Base-by-base conservation (phyloP, 2,888 invertebrate species). In the Drosophila maculinotata region DNA sequence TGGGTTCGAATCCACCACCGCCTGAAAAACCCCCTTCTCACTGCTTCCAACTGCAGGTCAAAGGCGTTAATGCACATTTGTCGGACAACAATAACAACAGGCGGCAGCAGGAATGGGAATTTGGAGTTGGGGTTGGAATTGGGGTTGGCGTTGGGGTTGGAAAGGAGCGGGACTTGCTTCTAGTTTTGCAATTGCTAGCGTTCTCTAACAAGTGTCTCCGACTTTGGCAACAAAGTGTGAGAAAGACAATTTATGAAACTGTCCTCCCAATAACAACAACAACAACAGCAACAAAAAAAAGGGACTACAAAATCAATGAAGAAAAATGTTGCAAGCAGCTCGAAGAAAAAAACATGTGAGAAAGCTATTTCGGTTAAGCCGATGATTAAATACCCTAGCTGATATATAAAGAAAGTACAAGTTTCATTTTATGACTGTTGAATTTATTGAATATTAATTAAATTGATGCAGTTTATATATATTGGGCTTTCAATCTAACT, bases 11-110 rank as follows among this genome's bases (percentile, higher is more conserved):
- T 56, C 64, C 36, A 64, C 64, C 54, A 56, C 63, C 41, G 31
- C 38, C 44, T 30, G 23, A 38, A 42, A 31, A 51, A 39, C 35
- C 33, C 41, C 41, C 31, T 17, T 25, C 30, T 30, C 41, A 35
- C 53, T 9, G 51, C 48, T 56, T 41, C 64, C 60, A 66, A 52
- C 66, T 84, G 84, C 84, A 80, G 81, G 87, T 87, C 87, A 79
- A 82, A 87, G 87, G 83, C 83, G 87, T 85, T 87, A 84, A 84
- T 87, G 87, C 83, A 84, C 85, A 83, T 83, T 83, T 83, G 83
- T 87, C 76, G 44, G 15, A 36, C 44, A 53, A 47, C 62, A 63
- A 56, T 48, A 59, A 54, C 51, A 67, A 53, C 28, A 31, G 28
- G 10, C 42, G 28, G 23, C 9, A 9, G 7, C n/a, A 31, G 41